Base-by-base conservation (phyloP, 2,888 invertebrate species). In the Allygus modestus region DNA sequence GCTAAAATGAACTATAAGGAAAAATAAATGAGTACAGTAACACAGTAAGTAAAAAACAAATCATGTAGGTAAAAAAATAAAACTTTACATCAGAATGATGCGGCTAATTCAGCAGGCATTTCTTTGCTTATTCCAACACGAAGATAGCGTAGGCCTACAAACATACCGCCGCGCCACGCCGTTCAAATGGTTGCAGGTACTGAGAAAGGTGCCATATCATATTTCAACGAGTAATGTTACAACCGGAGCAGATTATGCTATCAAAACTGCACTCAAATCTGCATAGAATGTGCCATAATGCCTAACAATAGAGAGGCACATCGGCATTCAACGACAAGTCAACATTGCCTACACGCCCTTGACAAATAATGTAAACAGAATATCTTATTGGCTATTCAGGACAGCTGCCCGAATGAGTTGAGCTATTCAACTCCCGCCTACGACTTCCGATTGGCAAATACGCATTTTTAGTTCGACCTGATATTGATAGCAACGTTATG, bases 221-320 rank as follows among this genome's bases (percentile, higher is more conserved):
- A 65, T 65, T 65, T 65, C 65, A 65, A 1, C 12, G 54, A 20
- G 20, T 58, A 58, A 58, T 23, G 58, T 58, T 23, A 58, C 58
- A 58, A 20, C 58, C 65, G 65, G 28, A 15, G 26, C 65, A 15
- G 31, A 65, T 65, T 65, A 65, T 28, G 65, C 65, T 65, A 65
- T 28, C 28, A 65, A 2, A 65, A 65, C 17, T 31, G 65, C 65
- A 65, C 65, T 77, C 26, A 28, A 15, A 77, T 77, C 51, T 26
- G 77, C 77, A 77, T 77, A 51, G 51, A 77, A 77, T 77, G 28
- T 20, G 43, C 43, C 73, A 37, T 69, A 31, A 69, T 17, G 37
- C 31, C 69, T 23, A 2, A 69, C 33, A 33, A 69, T 33, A 33
- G 33, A 69, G 65, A 9, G 17, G 9, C 33, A 61, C 26, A 1